Base-by-base conservation (phyloP, 2,113 vertebrate species). In the Saguinus imperator region DNA sequence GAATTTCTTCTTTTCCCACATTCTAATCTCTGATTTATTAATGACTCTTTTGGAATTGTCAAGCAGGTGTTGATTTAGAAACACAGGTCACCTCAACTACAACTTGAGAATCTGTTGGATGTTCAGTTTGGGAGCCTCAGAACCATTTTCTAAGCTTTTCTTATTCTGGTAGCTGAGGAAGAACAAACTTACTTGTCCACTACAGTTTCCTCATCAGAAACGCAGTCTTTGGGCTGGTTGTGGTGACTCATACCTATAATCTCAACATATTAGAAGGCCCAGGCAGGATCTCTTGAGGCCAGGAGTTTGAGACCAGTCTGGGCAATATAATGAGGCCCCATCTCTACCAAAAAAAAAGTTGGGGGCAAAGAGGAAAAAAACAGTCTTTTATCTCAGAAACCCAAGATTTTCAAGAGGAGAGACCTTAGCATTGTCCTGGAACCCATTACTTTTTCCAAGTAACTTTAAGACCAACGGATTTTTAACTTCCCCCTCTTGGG, bases 1-100 rank as follows among this genome's bases (percentile, higher is more conserved):
- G 70, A 96, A 88, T 97, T 93, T 95, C 32, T 91, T 57, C 48
- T 88, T 75, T 32, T 7, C 32, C 72, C 20, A 21, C 21, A 21
- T 85, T 77, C 80, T 52, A 61, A 70, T 57, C 20, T 94, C 68
- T 76, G 55, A 37, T 75, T 95, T 52, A 58, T 29, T 61, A 61
- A 29, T 61, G 13, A 64, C 43, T 81, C 80, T 73, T 91, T 64
- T 3, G 43, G n/a, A 9, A 85, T 23, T 80, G 4, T 43, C 52
- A 43, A 91, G 40, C 50, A 73, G 75, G 58, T 73, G 55, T 5
- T 66, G 64, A 88, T 75, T 87, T 75, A 43, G 83, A 91, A 91
- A 57, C 18, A 40, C 29, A 52, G 9, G 50, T 66, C 16, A 13
- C 32, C 27, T 16, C 16, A 14, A n/a, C 32, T 21, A 5, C 48